Base-by-base conservation (phyloP, 2,797 vertebrate species). In the Falco columbarius region DNA sequence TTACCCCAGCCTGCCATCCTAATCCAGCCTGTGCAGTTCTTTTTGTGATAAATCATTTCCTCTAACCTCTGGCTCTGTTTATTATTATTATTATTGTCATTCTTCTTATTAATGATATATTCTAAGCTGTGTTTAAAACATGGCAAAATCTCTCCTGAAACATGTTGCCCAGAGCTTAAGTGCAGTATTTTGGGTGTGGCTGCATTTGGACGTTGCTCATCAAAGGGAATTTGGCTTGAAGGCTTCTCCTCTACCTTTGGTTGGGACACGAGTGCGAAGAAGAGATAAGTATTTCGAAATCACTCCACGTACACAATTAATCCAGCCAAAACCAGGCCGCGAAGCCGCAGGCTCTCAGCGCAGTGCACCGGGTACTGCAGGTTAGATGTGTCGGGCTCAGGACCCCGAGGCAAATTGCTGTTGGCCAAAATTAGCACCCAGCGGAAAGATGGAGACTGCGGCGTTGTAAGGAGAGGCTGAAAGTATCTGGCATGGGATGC, bases 151-250 rank as follows among this genome's bases (percentile, higher is more conserved):
- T 84, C 79, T 72, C 85, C 68, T 3, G 4, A 91, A 96, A 62
- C 58, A 26, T 1, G 12, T 87, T 76, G 89, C 92, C 91, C 44
- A 36, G n/a, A 82, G 95, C 94, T 38, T 38, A 81, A 95, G 61
- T 22, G 58, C 62, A 54, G 2, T 47, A 14, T 61, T 92, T 81
- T 46, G 90, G 86, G 90, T 4, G 70, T 23, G 88, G 89, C 82
- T 2, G 1, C 54, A 0, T 71, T 76, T 90, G 84, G 61, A 81
- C 83, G 47, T 63, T 81, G 84, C 76, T 95, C 86, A 79, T 95
- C 83, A 56, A 26, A 71, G 65, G 85, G 27, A 1, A 51, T 96
- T 94, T 95, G 94, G 81, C 96, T 93, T n/a, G n/a, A 81, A 83
- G 92, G 91, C 81, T 94, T 86, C 55, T 87, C 14, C 65, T 94